phyloP scores from a whole-genome alignment of 2,113 vertebrate genomes.

The Camelus bactrianus region DNA sequence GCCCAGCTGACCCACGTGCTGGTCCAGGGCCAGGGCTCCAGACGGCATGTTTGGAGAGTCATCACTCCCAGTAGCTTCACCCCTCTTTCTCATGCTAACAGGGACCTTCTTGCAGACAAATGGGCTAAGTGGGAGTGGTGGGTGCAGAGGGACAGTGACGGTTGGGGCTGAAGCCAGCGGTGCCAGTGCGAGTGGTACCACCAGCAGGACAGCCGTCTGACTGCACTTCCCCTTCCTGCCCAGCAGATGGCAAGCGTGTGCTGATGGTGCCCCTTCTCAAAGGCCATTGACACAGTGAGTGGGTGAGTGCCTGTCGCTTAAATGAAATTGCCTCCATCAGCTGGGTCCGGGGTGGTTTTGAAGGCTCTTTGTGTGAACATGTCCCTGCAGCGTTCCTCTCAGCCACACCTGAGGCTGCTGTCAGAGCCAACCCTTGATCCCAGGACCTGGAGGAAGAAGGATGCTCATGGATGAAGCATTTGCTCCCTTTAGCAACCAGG shows the following conservation, averaged over 20 bases:
- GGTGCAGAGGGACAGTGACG: rapidly evolving
- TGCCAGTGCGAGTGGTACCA: rapidly evolving
- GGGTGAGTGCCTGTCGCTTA: neutral
- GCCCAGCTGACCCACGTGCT: neutral
- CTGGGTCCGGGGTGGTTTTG: neutral
- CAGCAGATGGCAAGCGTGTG: slow-evolving; percentile 94
- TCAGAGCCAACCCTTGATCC: neutral
- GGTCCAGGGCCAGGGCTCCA: neutral
- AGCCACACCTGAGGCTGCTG: neutral
- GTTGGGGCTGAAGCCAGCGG: neutral
- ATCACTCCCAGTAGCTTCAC: neutral
- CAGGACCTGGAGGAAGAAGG: neutral
- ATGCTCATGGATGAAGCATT: rapidly evolving
- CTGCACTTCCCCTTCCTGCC: slow-evolving; percentile 44
- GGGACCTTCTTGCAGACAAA: neutral
- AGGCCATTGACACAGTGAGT: slow-evolving; percentile 81
- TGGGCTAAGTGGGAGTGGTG: neutral
- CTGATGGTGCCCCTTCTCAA: slow-evolving; percentile 91
- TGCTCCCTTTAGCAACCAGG: neutral
- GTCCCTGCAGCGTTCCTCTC: neutral
- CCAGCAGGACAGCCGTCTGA: neutral
- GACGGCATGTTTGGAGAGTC: neutral
- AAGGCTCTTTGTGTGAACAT: rapidly evolving
- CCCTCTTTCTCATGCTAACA: neutral
- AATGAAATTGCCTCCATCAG: neutral